Conservation (phyloP, 2,888 invertebrate genomes). For the Eustalomyia histrio region DNA sequence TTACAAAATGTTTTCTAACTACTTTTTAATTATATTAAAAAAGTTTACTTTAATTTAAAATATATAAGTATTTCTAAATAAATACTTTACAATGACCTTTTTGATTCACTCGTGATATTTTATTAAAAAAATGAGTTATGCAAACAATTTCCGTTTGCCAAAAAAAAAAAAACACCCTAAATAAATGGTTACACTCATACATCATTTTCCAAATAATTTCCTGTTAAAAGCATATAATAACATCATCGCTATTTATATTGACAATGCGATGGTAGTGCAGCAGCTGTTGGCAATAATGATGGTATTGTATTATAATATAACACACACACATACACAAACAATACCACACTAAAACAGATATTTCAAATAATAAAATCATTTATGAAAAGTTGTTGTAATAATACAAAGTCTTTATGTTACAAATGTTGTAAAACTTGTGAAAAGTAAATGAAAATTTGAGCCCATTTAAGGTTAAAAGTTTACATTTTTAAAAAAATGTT, state of each 20-base stretch:
- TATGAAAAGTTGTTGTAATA: too few relatives aligned
- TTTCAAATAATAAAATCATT: too few relatives aligned
- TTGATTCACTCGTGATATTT: slow-evolving; percentile 4
- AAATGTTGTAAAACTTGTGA: too few relatives aligned
- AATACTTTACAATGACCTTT: background rate
- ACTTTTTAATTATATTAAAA: too few relatives aligned
- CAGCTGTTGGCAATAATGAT: background rate
- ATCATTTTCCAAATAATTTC: slow-evolving; percentile 45
- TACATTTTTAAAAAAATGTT: too few relatives aligned
- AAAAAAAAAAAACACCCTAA: background rate
- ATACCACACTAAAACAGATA: background rate
- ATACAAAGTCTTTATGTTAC: too few relatives aligned
- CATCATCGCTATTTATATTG: slow-evolving; percentile 21
- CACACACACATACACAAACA: background rate
- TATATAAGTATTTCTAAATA: too few relatives aligned
- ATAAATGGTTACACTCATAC: background rate
- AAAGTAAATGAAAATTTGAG: too few relatives aligned
- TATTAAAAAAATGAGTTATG: background rate
- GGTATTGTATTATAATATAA: slow-evolving; percentile 2
- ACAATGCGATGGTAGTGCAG: background rate
- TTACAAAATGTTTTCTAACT: too few relatives aligned
- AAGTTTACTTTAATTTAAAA: too few relatives aligned
- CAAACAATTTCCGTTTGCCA: slow-evolving; percentile 4
- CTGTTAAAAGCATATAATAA: slow-evolving; percentile 38
- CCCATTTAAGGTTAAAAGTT: too few relatives aligned